These are phyloP conservation scores for Lutraria lutraria DNA, from an alignment of 2,888 invertebrate species.

Conservation along the genomic window DNA sequence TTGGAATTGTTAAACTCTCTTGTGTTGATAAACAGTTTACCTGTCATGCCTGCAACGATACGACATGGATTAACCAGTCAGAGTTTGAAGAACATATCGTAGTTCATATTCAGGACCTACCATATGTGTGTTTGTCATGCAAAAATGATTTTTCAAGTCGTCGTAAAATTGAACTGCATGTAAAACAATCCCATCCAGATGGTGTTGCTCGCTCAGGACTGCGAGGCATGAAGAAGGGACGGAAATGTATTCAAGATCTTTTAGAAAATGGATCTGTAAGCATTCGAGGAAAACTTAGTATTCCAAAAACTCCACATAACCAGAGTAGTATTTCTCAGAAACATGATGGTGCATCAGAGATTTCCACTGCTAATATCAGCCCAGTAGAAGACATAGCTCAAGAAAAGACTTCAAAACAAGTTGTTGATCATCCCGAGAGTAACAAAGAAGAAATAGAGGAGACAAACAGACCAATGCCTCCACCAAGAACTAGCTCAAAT, in stretches of 20 bases:
- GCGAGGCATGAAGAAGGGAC: constrained; percentile 70
- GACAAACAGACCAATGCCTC: constrained; percentile 15
- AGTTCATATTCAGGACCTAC: constrained; percentile 68
- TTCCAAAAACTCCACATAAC: constrained; percentile 53
- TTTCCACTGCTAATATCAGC: neutral
- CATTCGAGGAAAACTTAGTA: constrained; percentile 58
- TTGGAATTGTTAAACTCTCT: constrained; percentile 11
- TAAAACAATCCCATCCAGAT: constrained; percentile 63
- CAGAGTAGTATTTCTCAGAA: neutral
- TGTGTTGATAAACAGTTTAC: constrained; percentile 36
- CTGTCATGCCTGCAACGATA: constrained; percentile 52
- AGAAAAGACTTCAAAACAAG: neutral
- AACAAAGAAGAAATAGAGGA: neutral
- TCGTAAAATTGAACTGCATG: constrained; percentile 70
- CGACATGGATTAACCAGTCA: constrained; percentile 48
- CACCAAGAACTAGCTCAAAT: constrained; percentile 9
- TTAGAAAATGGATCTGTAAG: constrained; percentile 42
- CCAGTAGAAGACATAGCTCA: neutral
- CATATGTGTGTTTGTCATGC: constrained; percentile 74
- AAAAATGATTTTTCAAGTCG: constrained; percentile 64
- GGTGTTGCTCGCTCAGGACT: constrained; percentile 71
- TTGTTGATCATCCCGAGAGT: neutral
- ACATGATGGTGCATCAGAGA: neutral
- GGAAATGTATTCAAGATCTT: constrained; percentile 65
- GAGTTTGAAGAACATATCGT: constrained; percentile 76